phyloP scores from a whole-genome alignment of 2,888 invertebrate species.

The Pherbina coryleti region DNA sequence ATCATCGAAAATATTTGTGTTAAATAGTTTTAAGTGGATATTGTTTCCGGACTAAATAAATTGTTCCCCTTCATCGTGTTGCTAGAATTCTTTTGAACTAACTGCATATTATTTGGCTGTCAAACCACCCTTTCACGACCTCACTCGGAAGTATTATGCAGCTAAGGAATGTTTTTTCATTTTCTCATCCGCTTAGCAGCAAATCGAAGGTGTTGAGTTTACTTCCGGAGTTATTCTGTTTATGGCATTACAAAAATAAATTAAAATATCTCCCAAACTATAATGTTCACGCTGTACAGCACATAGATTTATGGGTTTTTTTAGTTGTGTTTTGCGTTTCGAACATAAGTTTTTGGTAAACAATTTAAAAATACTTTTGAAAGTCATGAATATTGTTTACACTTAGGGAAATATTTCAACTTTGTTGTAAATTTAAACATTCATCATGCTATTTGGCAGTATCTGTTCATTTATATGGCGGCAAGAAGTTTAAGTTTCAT shows the following conservation, averaged over 20 bases:
- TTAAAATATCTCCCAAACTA: neutral
- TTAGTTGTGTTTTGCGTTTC: conserved; percentile 3
- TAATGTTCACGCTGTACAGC: neutral
- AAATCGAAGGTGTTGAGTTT: conserved; percentile 12
- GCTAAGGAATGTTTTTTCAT: neutral
- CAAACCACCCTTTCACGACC: conserved; percentile 2
- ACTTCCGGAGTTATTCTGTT: conserved; percentile 9
- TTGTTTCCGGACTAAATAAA: neutral
- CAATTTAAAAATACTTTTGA: neutral
- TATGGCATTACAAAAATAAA: neutral
- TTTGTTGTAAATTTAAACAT: no score
- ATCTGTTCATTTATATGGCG: no score
- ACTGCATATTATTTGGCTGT: neutral
- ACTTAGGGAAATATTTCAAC: no score
- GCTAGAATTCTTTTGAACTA: neutral
- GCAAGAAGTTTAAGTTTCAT: no score
- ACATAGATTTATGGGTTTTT: conserved; percentile 1
- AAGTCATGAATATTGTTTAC: no score
- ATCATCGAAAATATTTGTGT: neutral
- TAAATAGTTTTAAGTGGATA: neutral
- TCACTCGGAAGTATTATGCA: neutral
- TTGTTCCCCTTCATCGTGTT: neutral
- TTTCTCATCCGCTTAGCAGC: neutral
- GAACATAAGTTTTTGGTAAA: neutral
- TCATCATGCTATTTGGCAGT: no score